A percentile compares a stretch with the other conserved stretches of the same genome.
Evolutionary conservation across 2,888 invertebrate genomes (phyloP).

Genomic region (Trisateles emortualis): DNA sequence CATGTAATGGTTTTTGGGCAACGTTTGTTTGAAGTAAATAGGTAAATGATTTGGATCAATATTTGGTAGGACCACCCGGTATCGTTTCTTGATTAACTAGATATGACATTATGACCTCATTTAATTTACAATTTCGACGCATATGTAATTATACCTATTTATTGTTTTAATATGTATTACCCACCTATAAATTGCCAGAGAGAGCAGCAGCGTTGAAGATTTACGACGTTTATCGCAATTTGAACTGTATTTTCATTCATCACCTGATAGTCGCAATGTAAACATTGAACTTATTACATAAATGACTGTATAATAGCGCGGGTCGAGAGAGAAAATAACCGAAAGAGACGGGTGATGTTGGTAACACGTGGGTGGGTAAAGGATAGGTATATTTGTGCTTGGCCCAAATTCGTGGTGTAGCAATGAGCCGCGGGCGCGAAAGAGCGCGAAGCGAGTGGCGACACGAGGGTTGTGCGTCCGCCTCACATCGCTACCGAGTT

Average conservation of each 20-base stretch:
- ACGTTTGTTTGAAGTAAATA: slow-evolving; percentile 4
- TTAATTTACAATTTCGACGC: too few species aligned
- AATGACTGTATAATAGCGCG: slow-evolving; percentile 58
- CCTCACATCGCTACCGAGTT: slow-evolving; percentile 85
- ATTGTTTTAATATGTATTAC: slow-evolving; percentile 27
- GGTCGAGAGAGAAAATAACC: slow-evolving; percentile 52
- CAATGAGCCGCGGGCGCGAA: slow-evolving; percentile 72
- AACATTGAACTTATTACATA: slow-evolving; percentile 80
- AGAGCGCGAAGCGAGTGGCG: slow-evolving; percentile 70
- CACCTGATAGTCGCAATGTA: slow-evolving; percentile 68
- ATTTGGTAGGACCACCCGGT: background rate
- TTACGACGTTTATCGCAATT: slow-evolving; percentile 39
- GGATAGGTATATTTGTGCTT: slow-evolving; percentile 66
- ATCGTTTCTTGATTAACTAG: background rate
- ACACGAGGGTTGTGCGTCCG: slow-evolving; percentile 69
- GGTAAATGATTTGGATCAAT: slow-evolving; percentile 13
- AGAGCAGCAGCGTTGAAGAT: slow-evolving; percentile 34
- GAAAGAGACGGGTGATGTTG: slow-evolving; percentile 60
- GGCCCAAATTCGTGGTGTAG: slow-evolving; percentile 76
- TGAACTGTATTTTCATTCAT: slow-evolving; percentile 54
- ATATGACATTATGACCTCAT: too few species aligned
- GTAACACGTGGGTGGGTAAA: slow-evolving; percentile 53
- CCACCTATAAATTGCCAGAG: slow-evolving; percentile 38
- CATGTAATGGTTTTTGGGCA: background rate
- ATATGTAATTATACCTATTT: background rate